Percentiles rank a stretch among this genome's conserved stretches.
These are phyloP conservation scores for Numenius phaeopus DNA, from an alignment of 2,797 vertebrate genomes.

Conservation along the genomic window DNA sequence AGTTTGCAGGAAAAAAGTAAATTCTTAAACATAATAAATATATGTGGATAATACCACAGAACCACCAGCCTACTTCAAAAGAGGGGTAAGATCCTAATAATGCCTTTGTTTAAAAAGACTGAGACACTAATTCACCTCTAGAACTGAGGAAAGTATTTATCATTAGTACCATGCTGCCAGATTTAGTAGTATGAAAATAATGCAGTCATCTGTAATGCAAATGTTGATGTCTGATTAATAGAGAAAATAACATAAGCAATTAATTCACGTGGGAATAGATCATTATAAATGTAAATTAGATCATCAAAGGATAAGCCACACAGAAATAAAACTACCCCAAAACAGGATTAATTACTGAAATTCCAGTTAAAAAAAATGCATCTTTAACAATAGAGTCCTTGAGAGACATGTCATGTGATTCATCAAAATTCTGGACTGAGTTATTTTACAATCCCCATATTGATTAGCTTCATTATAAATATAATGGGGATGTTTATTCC, in stretches of 20 bases:
- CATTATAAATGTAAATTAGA: conserved; percentile 69
- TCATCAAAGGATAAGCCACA: conserved; percentile 67
- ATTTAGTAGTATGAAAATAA: conserved; percentile 53
- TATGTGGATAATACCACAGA: neutral
- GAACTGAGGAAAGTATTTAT: conserved; percentile 2
- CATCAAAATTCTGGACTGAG: conserved; percentile 22
- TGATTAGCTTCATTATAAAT: conserved; percentile 40
- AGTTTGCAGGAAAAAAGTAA: neutral
- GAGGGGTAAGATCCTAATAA: neutral
- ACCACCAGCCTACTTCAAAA: neutral
- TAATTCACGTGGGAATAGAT: conserved; percentile 47
- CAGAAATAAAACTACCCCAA: conserved; percentile 50
- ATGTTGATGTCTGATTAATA: conserved; percentile 65
- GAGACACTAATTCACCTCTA: neutral
- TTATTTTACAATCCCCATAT: conserved; percentile 30
- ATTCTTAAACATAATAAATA: neutral
- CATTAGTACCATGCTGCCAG: neutral
- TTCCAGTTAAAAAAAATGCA: neutral
- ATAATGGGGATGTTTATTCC: conserved; percentile 25
- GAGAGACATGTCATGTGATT: neutral
- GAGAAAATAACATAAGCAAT: conserved; percentile 65
- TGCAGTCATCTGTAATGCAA: conserved; percentile 60
- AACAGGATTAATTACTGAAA: conserved; percentile 63
- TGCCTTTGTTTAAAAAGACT: neutral
- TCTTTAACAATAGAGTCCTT: conserved; percentile 40